A percentile compares a stretch with the other conserved stretches of the same genome.
phyloP scores from a whole-genome alignment of 2,797 vertebrate species.

The Jordanella pulchra region DNA sequence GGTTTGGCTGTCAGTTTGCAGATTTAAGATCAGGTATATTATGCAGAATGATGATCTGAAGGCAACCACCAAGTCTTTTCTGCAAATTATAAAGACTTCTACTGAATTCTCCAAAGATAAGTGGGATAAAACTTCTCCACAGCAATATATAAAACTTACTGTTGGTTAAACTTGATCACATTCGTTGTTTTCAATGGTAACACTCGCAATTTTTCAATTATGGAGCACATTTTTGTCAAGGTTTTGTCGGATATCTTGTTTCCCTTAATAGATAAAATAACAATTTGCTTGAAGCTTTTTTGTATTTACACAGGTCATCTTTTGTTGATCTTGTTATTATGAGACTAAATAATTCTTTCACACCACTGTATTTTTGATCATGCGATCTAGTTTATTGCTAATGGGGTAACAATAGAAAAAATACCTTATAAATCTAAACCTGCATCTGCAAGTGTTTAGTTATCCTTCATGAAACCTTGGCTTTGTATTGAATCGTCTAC shows the following conservation, averaged over 20 bases:
- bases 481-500: slow-evolving; percentile 45
- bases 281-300: background rate
- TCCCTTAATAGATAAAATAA: background rate
- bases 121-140: background rate
- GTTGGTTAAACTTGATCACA: background rate
- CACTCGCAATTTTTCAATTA: background rate
- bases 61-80: background rate
- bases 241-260: background rate
- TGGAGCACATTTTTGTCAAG: too few relatives aligned
- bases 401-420: slow-evolving; percentile 36
- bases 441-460: slow-evolving; percentile 58
- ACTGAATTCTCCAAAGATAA: background rate
- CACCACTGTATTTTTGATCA: slow-evolving; percentile 23
- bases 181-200: background rate
- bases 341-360: background rate
- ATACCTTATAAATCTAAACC: slow-evolving; percentile 52
- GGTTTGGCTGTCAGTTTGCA: background rate
- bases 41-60: background rate
- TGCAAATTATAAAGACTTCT: background rate
- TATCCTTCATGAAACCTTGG: slow-evolving; percentile 54
- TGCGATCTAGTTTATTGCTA: slow-evolving; percentile 53
- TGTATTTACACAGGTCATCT: background rate
- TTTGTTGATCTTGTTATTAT: background rate
- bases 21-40: background rate
- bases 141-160: background rate